Conservation (phyloP, 2,113 vertebrate genomes). For the Osmerus mordax region DNA sequence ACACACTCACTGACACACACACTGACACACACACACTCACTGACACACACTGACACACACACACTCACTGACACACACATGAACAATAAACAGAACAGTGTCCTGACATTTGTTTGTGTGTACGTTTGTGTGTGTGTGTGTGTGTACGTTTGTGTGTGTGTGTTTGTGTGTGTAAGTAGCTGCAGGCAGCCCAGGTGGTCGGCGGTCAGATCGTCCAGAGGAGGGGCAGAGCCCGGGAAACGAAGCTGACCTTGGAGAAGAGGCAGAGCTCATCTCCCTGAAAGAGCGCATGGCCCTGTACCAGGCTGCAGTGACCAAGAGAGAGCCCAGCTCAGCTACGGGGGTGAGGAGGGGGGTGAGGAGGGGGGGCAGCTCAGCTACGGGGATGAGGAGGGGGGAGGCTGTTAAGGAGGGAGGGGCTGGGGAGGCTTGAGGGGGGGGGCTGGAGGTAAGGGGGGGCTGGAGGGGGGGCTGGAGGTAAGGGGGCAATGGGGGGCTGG, state of each 20-base stretch:
- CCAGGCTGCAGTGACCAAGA: constrained; percentile 83
- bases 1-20: too few species aligned
- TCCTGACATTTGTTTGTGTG: neutral
- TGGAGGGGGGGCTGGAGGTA: too few species aligned
- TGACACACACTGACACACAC: too few species aligned
- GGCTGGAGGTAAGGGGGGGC: too few species aligned
- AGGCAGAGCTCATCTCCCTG: constrained; percentile 77
- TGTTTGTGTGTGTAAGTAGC: constrained; percentile 52
- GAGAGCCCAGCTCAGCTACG: constrained; percentile 65
- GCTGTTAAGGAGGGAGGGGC: neutral
- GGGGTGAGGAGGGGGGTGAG: constrained; percentile 74
- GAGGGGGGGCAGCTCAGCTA: too few species aligned
- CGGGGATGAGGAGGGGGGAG: constrained; percentile 11
- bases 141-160: neutral
- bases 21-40: too few species aligned
- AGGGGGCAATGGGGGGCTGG: too few species aligned
- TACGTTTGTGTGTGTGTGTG: neutral
- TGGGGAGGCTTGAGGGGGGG: too few species aligned
- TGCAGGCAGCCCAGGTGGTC: constrained; percentile 56
- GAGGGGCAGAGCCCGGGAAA: constrained; percentile 42
- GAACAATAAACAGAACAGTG: too few species aligned
- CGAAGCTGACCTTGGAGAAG: constrained; percentile 18
- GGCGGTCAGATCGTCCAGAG: constrained; percentile 53
- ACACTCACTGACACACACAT: too few species aligned
- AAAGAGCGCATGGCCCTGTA: constrained; percentile 91